Evolutionary conservation across 2,888 invertebrate species (phyloP).

Genomic region (Pammene fasciana): DNA sequence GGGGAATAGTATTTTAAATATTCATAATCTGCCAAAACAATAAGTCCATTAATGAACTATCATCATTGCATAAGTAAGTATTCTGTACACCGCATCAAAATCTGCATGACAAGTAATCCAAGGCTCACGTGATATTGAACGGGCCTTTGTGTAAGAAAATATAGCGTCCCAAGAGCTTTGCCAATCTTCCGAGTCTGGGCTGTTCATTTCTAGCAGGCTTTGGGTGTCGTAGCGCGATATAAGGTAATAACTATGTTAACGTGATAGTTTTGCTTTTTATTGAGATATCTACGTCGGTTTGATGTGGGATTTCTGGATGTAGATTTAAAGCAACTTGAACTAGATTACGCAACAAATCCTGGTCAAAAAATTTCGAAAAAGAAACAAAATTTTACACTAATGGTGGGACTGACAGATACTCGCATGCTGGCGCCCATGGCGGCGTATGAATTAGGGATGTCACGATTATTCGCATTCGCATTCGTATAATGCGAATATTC

Average conservation of each 20-base stretch:
- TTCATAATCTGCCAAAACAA: no score
- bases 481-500: no score
- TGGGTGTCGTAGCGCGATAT: slow-evolving; percentile 35
- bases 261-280: slow-evolving; percentile 16
- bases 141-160: slow-evolving; percentile 58
- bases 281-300: no score
- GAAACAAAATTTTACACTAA: no score
- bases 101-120: slow-evolving; percentile 49
- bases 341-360: no score
- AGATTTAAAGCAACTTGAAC: neutral
- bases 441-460: no score
- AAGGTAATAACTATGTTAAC: slow-evolving; percentile 39
- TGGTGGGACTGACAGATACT: no score
- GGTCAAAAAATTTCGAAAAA: no score
- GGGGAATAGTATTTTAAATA: no score
- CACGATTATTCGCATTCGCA: no score
- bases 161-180: slow-evolving; percentile 57
- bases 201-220: slow-evolving; percentile 41
- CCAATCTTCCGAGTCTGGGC: slow-evolving; percentile 32
- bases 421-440: no score
- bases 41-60: neutral
- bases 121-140: slow-evolving; percentile 54
- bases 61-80: neutral
- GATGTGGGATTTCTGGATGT: neutral
- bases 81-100: neutral